phyloP scores from a whole-genome alignment of 1,140 invertebrate species.

The Calosoma granatense region DNA sequence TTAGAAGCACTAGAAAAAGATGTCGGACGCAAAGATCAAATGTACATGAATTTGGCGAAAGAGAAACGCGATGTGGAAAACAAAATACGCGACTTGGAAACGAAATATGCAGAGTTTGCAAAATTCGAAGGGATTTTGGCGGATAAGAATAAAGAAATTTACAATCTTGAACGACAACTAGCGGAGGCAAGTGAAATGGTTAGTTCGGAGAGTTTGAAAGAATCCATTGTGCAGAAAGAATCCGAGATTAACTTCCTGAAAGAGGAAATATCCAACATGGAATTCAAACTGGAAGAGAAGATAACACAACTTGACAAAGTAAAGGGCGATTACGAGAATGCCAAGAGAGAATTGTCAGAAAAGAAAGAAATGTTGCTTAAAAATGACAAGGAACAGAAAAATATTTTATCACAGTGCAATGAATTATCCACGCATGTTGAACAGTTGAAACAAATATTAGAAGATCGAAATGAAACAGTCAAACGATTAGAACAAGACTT shows the following conservation, averaged over 20 bases:
- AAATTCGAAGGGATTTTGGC: conserved; percentile 28
- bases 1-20: conserved; percentile 45
- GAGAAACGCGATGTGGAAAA: conserved; percentile 43
- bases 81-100: conserved; percentile 35
- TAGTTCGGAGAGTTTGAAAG: conserved; percentile 1
- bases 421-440: neutral
- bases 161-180: conserved; percentile 33
- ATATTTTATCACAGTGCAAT: neutral
- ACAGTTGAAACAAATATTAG: neutral
- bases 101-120: conserved; percentile 34
- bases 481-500: neutral
- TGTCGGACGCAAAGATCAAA: conserved; percentile 46
- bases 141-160: conserved; percentile 37
- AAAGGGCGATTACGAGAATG: neutral
- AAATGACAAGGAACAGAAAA: neutral
- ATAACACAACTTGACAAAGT: neutral
- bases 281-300: neutral
- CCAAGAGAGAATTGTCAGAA: neutral
- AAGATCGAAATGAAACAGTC: neutral
- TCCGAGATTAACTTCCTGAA: conserved; percentile 1
- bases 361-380: neutral
- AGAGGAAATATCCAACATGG: neutral
- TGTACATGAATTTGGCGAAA: conserved; percentile 45
- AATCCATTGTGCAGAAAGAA: neutral
- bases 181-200: conserved; percentile 19